These are phyloP conservation scores for Parazoanthus atlanticus DNA, from an alignment of 92 coral and sea anemone species.

Conservation along the genomic window DNA sequence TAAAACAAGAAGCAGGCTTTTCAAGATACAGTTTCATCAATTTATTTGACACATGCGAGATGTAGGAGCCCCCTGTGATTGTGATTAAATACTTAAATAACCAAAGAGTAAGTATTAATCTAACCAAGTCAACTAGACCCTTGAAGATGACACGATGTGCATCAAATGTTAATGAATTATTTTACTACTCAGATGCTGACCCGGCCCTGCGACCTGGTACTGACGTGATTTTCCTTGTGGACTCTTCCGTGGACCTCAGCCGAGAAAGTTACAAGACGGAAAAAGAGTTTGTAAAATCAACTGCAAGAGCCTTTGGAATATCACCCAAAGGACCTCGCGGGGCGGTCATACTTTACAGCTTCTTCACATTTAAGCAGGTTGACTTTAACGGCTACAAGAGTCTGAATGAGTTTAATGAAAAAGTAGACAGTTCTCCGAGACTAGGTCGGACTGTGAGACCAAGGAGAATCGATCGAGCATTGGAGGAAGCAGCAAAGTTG, in stretches of 20 bases:
- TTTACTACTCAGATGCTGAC: not conserved
- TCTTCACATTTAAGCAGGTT: conserved; percentile 40
- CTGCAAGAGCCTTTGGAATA: conserved; percentile 67
- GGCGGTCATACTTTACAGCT: conserved; percentile 84
- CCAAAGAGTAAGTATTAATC: no score
- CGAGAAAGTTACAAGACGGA: conserved; percentile 63
- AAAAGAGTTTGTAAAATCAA: conserved; percentile 78
- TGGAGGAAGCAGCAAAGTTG: conserved; percentile 49
- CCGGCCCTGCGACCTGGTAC: conserved; percentile 19
- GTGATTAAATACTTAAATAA: no score
- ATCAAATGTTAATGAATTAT: not conserved
- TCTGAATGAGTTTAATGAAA: conserved; percentile 32
- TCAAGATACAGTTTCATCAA: no score
- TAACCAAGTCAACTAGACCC: no score
- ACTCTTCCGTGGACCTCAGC: conserved; percentile 77
- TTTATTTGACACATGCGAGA: no score
- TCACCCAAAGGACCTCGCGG: conserved; percentile 82
- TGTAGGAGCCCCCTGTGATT: no score
- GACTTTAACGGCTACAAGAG: conserved; percentile 54
- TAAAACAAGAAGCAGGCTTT: no score
- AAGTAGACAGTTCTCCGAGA: conserved; percentile 51
- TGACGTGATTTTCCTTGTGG: conserved; percentile 65
- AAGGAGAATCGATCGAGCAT: conserved; percentile 66
- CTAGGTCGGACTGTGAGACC: conserved; percentile 39
- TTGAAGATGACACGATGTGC: no score